phyloP scores from a whole-genome alignment of 1,140 invertebrate genomes.

The Saxidomus purpurata region DNA sequence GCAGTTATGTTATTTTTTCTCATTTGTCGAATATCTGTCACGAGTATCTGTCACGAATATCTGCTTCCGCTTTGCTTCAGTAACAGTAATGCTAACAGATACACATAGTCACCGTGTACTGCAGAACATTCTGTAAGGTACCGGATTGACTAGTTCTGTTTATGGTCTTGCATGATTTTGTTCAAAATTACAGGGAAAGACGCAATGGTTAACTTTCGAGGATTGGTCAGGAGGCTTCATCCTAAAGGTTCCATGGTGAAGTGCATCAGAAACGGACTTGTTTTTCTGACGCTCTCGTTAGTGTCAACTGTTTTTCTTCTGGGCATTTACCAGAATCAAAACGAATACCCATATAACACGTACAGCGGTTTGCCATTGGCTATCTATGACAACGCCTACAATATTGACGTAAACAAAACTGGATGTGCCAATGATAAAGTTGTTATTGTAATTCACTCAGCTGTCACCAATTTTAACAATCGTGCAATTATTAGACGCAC shows the following conservation, averaged over 20 bases:
- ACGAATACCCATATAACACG: slow-evolving; percentile 8
- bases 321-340: not conserved
- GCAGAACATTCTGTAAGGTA: no score
- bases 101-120: no score
- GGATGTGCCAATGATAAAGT: not conserved
- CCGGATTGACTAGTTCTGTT: no score
- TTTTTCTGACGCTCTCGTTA: not conserved
- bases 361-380: not conserved
- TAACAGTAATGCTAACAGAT: no score
- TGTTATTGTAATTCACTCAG: not conserved
- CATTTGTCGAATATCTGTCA: no score
- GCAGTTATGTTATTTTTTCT: no score
- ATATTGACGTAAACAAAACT: not conserved
- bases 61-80: no score
- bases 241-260: not conserved
- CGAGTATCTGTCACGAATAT: no score
- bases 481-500: not conserved
- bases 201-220: not conserved
- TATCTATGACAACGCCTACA: not conserved
- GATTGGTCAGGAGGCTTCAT: not conserved
- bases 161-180: not conserved
- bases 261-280: not conserved
- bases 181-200: not conserved
- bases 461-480: not conserved
- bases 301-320: not conserved